Base-by-base conservation (phyloP, 2,113 vertebrate genomes). In the Gavialis gangeticus region DNA sequence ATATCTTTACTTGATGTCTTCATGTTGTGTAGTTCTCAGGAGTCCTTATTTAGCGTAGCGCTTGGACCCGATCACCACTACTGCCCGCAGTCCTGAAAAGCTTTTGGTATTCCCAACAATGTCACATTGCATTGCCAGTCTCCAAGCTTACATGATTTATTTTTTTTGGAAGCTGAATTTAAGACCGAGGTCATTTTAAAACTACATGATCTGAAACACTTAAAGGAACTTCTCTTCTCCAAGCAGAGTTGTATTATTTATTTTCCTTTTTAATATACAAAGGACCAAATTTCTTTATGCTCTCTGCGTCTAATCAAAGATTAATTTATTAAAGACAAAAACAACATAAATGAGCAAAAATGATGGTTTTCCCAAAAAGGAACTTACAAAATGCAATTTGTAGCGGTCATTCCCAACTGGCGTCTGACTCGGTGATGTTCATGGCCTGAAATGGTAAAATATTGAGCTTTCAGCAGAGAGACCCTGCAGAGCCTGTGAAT, bases 401-500 rank as follows among this genome's bases (percentile, higher is more conserved):
- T 46, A 46, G 46, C 46, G 7, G 46, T 46, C 46, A 9, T 46
- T 46, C 46, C 46, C 46, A 46, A 7, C 46, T 46, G 46, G 46
- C 7, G 46, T 9, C 46, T 9, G 46, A 46, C 46, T 46, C 46
- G 46, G 46, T 9, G 46, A 46, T 7, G 46, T 46, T 46, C 46
- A 46, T 46, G 46, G 46, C 46, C 46, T 46, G 46, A 46, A 46
- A 46, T 46, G 46, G 46, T 46, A 46, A 2, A 67, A 58, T 88
- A 21, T 63, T 82, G 93, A 90, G 54, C 54, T 88, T 96, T 77
- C 54, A 79, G 0, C 8, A 67, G 22, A 66, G 34, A 21, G 25
- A 6, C 0, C 0, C n/a, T 18, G 12, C 4, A 9, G 77, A 64
- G 13, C 46, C 82, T 4, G 6, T 28, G 54, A 5, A 34, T 60